phyloP scores from a whole-genome alignment of 2,797 vertebrate genomes.

The Enteromius anoplus region DNA sequence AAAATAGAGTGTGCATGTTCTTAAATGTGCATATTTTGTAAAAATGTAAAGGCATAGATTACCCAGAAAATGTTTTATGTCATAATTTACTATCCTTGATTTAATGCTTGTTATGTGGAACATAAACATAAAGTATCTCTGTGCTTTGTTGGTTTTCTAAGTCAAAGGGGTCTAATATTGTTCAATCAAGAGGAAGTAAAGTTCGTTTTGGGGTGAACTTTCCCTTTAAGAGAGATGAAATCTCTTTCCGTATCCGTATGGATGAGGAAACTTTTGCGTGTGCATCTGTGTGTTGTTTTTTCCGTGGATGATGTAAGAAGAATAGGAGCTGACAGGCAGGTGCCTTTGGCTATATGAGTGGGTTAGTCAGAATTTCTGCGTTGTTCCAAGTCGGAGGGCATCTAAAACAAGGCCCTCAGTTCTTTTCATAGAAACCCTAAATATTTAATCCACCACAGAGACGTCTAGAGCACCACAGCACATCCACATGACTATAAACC shows the following conservation, averaged over 20 bases:
- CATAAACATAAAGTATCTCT: not conserved
- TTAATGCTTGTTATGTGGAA: not conserved
- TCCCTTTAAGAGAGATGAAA: not conserved
- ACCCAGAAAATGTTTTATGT: not conserved
- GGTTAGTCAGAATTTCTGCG: slow-evolving; percentile 2
- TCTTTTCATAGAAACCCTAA: slow-evolving; percentile 34
- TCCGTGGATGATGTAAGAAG: not conserved
- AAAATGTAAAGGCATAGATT: not conserved
- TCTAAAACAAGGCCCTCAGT: slow-evolving; percentile 27
- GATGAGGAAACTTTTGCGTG: not conserved
- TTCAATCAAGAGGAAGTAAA: not conserved
- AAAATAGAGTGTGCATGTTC: not conserved
- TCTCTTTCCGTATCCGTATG: not conserved
- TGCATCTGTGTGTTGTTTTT: slow-evolving; percentile 13
- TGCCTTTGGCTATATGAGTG: slow-evolving; percentile 28
- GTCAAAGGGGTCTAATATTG: not conserved
- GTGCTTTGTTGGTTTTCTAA: not conserved
- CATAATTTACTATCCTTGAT: not conserved
- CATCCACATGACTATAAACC: not conserved
- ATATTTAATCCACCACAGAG: slow-evolving; percentile 32
- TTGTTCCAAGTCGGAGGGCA: slow-evolving; percentile 15
- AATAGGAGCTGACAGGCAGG: slow-evolving; percentile 19
- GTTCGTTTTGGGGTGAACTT: not conserved
- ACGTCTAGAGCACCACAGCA: not conserved
- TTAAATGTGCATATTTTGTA: not conserved